phyloP scores from a whole-genome alignment of 92 coral and sea anemone genomes.

The Montipora capitata region DNA sequence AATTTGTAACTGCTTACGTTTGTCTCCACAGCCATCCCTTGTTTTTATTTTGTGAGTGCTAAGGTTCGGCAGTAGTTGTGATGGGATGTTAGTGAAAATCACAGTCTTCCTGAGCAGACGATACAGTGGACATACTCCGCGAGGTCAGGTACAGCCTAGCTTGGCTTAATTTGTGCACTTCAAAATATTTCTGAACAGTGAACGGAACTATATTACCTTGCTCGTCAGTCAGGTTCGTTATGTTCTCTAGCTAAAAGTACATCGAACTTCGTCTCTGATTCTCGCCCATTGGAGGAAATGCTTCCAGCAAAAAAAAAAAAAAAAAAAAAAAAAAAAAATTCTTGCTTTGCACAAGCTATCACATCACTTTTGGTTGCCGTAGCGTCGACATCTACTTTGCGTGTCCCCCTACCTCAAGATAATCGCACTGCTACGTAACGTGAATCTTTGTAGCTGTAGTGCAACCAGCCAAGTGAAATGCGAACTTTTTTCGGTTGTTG shows the following conservation, averaged over 20 bases:
- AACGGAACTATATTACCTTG: constrained; percentile 40
- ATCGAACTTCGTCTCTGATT: constrained; percentile 44
- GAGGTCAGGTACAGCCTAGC: constrained; percentile 17
- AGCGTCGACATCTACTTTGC: constrained; percentile 42
- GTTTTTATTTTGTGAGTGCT: no score
- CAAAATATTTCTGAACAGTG: constrained; percentile 49
- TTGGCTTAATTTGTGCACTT: constrained; percentile 24
- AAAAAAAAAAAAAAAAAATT: constrained; percentile 20
- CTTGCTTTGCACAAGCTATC: constrained; percentile 46
- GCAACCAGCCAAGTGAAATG: constrained; percentile 66
- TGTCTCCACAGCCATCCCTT: no score
- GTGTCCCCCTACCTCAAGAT: constrained; percentile 57
- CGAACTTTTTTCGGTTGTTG: not conserved
- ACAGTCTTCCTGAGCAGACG: not conserved
- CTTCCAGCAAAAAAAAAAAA: constrained; percentile 53
- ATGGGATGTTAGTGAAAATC: not conserved
- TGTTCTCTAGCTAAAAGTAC: no score
- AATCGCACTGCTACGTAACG: constrained; percentile 53
- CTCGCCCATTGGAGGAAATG: constrained; percentile 29
- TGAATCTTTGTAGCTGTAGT: constrained; percentile 37
- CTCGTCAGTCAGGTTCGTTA: constrained; percentile 34
- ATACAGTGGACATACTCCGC: not conserved
- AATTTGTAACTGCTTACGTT: no score
- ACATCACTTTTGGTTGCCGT: constrained; percentile 29
- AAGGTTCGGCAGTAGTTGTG: no score